Evolutionary conservation across 1,140 invertebrate species (phyloP).

Genomic region (Oreohelix idahoensis): DNA sequence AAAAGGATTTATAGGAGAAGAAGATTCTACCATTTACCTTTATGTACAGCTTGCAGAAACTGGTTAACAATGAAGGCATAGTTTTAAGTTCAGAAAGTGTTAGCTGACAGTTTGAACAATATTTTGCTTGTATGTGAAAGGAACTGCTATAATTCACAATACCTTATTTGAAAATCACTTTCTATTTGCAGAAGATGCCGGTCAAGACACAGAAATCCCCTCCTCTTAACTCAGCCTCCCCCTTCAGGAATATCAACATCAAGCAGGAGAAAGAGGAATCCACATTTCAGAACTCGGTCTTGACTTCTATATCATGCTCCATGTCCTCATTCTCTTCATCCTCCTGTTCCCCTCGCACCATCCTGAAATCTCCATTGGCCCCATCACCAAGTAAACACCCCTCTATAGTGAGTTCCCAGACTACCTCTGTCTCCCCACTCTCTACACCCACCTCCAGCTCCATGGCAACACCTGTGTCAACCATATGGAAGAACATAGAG

Average conservation of each 20-base stretch:
- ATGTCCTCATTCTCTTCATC: constrained; percentile 17
- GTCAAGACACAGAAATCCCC: neutral
- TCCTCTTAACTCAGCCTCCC: neutral
- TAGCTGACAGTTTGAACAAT: no score
- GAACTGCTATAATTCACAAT: no score
- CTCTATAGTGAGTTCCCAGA: neutral
- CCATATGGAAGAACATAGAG: constrained; percentile 66
- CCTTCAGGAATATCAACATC: neutral
- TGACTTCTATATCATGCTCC: neutral
- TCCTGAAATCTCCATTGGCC: constrained; percentile 31
- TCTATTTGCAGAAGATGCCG: neutral
- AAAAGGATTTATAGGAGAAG: no score
- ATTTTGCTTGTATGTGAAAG: no score
- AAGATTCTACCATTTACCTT: no score
- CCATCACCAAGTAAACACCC: neutral
- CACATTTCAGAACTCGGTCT: neutral
- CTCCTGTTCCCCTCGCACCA: constrained; percentile 24
- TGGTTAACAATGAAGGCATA: no score
- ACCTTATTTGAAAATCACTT: no score
- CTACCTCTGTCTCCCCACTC: constrained; percentile 32
- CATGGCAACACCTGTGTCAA: constrained; percentile 37
- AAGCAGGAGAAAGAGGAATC: constrained; percentile 29
- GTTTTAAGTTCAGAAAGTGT: no score
- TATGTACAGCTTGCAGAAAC: no score
- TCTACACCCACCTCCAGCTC: constrained; percentile 7